Evolutionary conservation across 1,140 invertebrate genomes (phyloP).

Genomic region (Bombus soroeensis): DNA sequence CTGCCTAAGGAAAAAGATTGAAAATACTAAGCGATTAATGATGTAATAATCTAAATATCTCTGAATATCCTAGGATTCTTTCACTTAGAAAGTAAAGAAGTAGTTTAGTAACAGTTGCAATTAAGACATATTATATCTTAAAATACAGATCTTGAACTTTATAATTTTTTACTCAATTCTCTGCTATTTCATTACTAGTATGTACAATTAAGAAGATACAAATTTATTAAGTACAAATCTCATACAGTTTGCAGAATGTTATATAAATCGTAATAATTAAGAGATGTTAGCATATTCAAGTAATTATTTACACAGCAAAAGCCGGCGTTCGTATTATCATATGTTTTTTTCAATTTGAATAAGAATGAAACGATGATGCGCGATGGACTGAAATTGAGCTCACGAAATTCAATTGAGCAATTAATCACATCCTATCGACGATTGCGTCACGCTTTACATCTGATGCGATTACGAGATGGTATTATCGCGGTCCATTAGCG

Average conservation of each 20-base stretch:
- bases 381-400: neutral
- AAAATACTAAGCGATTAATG: neutral
- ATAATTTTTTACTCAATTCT: no score
- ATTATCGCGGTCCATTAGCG: conserved; percentile 74
- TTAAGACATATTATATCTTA: no score
- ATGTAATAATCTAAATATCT: neutral
- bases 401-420: conserved; percentile 33
- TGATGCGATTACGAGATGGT: conserved; percentile 62
- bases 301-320: neutral
- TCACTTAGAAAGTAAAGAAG: neutral
- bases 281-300: no score
- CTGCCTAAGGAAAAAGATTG: neutral
- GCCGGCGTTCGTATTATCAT: no score
- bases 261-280: no score
- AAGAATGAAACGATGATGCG: neutral
- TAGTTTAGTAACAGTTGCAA: no score
- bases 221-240: no score
- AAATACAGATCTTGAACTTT: no score
- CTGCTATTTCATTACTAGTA: no score
- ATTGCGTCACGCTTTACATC: conserved; percentile 46
- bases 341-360: neutral
- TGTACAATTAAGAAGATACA: no score
- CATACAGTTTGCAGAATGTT: no score
- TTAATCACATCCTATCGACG: conserved; percentile 41
- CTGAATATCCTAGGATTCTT: neutral